phyloP scores from a whole-genome alignment of 1,140 invertebrate genomes.

The Drosophila persimilis region DNA sequence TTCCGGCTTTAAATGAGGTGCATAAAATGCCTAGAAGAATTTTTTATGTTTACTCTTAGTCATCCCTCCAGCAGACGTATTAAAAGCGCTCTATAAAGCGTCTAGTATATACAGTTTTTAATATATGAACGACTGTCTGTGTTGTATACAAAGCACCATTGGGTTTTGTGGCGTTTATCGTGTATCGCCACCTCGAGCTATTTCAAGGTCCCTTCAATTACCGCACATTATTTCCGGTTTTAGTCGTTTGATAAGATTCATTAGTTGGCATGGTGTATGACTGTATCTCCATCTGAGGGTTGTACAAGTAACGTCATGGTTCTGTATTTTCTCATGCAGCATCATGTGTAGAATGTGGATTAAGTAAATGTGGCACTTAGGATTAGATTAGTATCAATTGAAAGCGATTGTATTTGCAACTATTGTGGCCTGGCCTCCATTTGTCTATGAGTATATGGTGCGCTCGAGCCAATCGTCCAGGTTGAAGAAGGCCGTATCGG shows the following conservation, averaged over 20 bases:
- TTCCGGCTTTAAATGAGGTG: constrained; percentile 43
- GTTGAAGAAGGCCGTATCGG: constrained; percentile 90
- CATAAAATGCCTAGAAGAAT: constrained; percentile 20
- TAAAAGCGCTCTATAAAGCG: constrained; percentile 17
- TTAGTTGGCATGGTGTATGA: constrained; percentile 25
- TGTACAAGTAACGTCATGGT: constrained; percentile 28
- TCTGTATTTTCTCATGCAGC: constrained; percentile 3
- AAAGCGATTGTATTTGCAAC: constrained; percentile 17
- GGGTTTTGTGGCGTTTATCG: constrained; percentile 38
- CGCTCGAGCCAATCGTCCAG: constrained; percentile 94
- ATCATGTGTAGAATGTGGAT: constrained; percentile 19
- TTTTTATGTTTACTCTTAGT: constrained; percentile 49
- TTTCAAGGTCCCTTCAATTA: constrained; percentile 67
- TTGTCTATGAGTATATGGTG: constrained; percentile 87
- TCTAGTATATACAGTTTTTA: constrained; percentile 23
- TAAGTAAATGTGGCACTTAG: constrained; percentile 76
- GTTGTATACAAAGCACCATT: constrained; percentile 14
- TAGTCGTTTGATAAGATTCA: constrained; percentile 41
- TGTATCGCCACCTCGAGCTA: constrained; percentile 25
- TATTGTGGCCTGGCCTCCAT: too few relatives aligned
- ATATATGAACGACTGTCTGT: constrained; percentile 18
- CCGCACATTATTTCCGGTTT: constrained; percentile 56
- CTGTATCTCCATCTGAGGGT: constrained; percentile 19
- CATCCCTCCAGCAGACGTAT: constrained; percentile 42
- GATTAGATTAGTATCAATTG: constrained; percentile 59